phyloP scores from a whole-genome alignment of 2,888 invertebrate genomes.

The Xylocampa areola region DNA sequence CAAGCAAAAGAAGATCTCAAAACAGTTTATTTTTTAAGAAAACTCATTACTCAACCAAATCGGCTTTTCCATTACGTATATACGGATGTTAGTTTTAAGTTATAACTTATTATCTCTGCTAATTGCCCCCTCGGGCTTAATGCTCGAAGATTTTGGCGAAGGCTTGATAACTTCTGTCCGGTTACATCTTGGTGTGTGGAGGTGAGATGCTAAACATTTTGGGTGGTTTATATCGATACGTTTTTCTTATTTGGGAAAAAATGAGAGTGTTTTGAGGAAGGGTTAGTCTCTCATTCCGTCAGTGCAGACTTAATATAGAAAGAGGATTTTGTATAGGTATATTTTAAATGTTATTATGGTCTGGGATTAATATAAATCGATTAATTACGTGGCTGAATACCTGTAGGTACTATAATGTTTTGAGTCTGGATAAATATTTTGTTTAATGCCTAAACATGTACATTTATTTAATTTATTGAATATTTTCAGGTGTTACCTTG shows the following conservation, averaged over 20 bases:
- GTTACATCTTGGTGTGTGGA: conserved; percentile 14
- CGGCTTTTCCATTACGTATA: conserved; percentile 27
- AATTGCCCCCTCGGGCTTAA: conserved; percentile 77
- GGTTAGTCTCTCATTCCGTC: no score
- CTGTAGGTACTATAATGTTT: no score
- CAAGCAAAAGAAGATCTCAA: not conserved
- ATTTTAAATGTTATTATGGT: no score
- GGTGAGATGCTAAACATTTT: conserved; percentile 32
- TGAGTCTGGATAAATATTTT: no score
- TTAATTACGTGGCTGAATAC: no score
- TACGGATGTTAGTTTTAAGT: conserved; percentile 65
- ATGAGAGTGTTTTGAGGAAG: no score
- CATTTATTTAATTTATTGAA: no score
- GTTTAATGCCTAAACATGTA: no score
- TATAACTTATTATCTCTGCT: conserved; percentile 70
- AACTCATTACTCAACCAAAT: conserved; percentile 29
- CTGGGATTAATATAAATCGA: no score
- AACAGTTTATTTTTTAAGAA: conserved; percentile 21
- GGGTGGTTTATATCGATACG: not conserved
- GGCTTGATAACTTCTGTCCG: conserved; percentile 56
- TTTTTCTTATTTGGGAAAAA: not conserved
- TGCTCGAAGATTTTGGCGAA: conserved; percentile 60
- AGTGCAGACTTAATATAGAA: no score
- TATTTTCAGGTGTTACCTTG: no score
- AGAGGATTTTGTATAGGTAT: no score